Conservation (phyloP, 2,113 vertebrate species). For the Gila orcuttii region DNA sequence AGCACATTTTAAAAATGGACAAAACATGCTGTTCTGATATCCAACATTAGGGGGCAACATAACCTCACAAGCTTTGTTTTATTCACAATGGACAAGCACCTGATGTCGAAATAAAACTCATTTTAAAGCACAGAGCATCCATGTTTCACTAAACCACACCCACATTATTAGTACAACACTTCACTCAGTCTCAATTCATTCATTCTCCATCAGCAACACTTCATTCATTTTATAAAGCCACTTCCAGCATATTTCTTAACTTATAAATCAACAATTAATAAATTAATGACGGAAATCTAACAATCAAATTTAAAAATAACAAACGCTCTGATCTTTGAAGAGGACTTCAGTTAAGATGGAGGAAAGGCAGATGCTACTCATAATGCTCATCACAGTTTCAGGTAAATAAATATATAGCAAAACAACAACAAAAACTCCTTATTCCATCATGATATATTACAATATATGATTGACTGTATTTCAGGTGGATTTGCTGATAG, state of each 20-base stretch:
- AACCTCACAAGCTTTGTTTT: neutral
- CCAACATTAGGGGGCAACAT: neutral
- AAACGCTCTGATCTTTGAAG: neutral
- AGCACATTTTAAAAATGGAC: neutral
- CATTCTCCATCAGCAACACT: neutral
- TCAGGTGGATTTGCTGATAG: conserved; percentile 1
- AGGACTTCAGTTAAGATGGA: neutral
- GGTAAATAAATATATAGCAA: neutral
- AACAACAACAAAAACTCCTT: no score
- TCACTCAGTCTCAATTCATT: neutral
- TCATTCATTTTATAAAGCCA: neutral
- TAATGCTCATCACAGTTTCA: conserved; percentile 6
- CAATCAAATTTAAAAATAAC: neutral
- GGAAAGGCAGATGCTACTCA: neutral
- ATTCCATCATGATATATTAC: neutral
- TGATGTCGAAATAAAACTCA: neutral
- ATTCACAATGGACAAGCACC: neutral
- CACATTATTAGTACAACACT: neutral
- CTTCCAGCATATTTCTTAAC: neutral
- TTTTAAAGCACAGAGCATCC: neutral
- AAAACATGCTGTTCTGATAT: neutral
- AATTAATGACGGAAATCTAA: neutral
- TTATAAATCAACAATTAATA: neutral
- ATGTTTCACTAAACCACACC: neutral
- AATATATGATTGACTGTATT: neutral